Evolutionary conservation across 2,888 invertebrate genomes (phyloP).

Genomic region (Heliconius charithonia): DNA sequence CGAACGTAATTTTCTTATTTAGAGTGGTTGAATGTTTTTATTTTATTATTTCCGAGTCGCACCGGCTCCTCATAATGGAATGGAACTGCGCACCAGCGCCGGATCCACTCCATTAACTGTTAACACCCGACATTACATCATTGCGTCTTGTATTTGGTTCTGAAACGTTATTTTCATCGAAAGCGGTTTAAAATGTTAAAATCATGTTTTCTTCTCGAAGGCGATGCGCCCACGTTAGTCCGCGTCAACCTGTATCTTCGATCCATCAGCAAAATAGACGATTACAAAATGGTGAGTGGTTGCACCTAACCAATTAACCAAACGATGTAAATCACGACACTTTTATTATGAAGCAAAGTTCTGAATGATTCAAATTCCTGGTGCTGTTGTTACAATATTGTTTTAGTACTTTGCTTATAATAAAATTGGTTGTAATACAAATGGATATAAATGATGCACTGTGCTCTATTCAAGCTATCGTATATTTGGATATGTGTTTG

Average conservation of each 20-base stretch:
- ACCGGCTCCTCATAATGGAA: conserved; percentile 63
- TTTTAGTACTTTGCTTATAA: conserved; percentile 68
- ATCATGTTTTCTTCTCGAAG: conserved; percentile 80
- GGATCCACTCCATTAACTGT: conserved; percentile 59
- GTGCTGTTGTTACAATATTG: not conserved
- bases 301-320: conserved; percentile 61
- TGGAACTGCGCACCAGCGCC: conserved; percentile 53
- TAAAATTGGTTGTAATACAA: conserved; percentile 65
- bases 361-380: conserved; percentile 8
- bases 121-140: conserved; percentile 65
- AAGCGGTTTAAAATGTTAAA: conserved; percentile 46
- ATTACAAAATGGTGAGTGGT: conserved; percentile 98
- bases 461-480: conserved; percentile 73
- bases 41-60: conserved; percentile 58
- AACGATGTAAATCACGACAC: conserved; percentile 52
- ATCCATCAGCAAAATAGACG: conserved; percentile 99
- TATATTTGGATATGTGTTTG: conserved; percentile 67
- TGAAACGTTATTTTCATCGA: conserved; percentile 28
- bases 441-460: conserved; percentile 74
- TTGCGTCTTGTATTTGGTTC: conserved; percentile 26
- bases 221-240: conserved; percentile 94
- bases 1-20: conserved; percentile 57
- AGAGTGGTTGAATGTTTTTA: conserved; percentile 66
- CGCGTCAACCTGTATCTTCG: conserved; percentile 97
- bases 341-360: conserved; percentile 76